Evolutionary conservation across 2,888 invertebrate genomes (phyloP).

Genomic region (Gonocerus acuteangulatus): DNA sequence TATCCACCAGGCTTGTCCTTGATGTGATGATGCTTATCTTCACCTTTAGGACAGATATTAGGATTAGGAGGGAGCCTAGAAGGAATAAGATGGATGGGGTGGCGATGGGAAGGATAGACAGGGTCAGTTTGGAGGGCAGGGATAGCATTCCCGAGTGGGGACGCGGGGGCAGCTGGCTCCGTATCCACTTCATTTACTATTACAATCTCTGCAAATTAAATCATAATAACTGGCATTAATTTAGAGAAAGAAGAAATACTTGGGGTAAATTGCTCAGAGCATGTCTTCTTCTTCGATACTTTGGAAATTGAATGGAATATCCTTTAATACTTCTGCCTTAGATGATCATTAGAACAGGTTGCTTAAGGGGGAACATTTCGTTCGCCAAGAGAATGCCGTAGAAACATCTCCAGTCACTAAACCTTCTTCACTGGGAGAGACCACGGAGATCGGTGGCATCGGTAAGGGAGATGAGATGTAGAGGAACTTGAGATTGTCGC

Average conservation of each 20-base stretch:
- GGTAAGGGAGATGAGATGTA: too few species aligned
- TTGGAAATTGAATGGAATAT: too few species aligned
- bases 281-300: background rate
- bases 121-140: slow-evolving; percentile 16
- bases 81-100: slow-evolving; percentile 11
- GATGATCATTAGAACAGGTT: too few species aligned
- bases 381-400: too few species aligned
- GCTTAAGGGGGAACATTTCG: too few species aligned
- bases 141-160: slow-evolving; percentile 15
- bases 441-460: too few species aligned
- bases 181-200: slow-evolving; percentile 13
- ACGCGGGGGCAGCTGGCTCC: slow-evolving; percentile 4
- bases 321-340: too few species aligned
- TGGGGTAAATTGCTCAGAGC: background rate
- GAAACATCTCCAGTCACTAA: too few species aligned
- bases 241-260: background rate
- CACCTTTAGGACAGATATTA: slow-evolving; percentile 27
- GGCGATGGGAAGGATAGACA: background rate
- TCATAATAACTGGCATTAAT: slow-evolving; percentile 8
- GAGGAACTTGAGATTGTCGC: too few species aligned
- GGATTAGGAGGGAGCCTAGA: slow-evolving; percentile 15
- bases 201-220: slow-evolving; percentile 21
- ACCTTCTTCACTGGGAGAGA: too few species aligned
- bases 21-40: slow-evolving; percentile 20
- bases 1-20: slow-evolving; percentile 8